Percentiles rank a stretch among this genome's conserved stretches.
phyloP scores from a whole-genome alignment of 2,797 vertebrate species.

The Tympanoctomys barrerae region DNA sequence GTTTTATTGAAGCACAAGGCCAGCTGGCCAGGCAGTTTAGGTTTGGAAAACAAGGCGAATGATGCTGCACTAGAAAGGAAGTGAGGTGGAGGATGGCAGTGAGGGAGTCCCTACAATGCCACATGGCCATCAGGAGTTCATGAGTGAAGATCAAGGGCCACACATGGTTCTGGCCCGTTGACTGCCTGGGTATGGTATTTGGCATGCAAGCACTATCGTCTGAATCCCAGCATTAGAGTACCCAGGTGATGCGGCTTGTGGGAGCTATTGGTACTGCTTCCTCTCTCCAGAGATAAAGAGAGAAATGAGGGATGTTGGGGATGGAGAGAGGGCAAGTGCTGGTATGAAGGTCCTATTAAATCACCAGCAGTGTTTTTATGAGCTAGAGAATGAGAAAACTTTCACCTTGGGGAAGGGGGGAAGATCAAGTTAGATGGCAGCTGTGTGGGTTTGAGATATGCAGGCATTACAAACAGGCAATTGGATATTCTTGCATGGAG shows the following conservation, averaged over 20 bases:
- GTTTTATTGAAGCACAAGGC: not conserved
- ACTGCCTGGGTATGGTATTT: not conserved
- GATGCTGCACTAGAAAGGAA: not conserved
- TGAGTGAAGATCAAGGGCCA: not conserved
- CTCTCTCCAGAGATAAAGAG: not conserved
- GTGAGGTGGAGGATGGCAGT: too few relatives aligned
- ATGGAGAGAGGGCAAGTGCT: not conserved
- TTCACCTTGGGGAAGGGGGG: not conserved
- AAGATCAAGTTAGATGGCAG: not conserved
- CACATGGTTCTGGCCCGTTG: rapidly evolving
- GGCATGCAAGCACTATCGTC: not conserved
- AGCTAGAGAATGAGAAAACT: not conserved
- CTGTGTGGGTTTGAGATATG: not conserved
- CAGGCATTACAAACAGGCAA: not conserved
- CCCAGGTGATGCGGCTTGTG: not conserved
- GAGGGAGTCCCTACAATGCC: not conserved
- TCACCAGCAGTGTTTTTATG: not conserved
- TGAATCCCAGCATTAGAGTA: not conserved
- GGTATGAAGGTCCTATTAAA: too few relatives aligned
- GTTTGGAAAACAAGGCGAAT: not conserved
- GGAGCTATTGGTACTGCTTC: not conserved
- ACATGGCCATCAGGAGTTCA: not conserved
- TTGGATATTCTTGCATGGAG: not conserved
- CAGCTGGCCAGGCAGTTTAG: not conserved
- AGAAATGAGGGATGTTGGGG: not conserved